These are phyloP conservation scores for Idris sp. DNA, from an alignment of 1,140 invertebrate species.

Conservation along the genomic window DNA sequence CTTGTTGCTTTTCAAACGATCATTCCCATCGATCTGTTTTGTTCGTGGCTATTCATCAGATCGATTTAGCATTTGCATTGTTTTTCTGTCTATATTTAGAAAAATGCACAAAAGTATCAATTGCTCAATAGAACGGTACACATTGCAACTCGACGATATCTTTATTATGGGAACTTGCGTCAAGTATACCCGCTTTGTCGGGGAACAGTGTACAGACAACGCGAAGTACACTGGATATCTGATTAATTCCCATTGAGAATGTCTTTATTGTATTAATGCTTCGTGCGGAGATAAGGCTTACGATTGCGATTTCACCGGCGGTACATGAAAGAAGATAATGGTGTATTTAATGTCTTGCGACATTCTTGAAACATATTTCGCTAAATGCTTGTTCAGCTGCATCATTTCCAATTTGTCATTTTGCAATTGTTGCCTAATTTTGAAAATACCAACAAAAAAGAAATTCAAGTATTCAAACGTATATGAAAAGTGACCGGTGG, in stretches of 20 bases:
- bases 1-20: too few species aligned
- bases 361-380: slow-evolving; percentile 47
- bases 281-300: slow-evolving; percentile 57
- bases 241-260: slow-evolving; percentile 76
- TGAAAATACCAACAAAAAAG: too few species aligned
- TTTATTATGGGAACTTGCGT: slow-evolving; percentile 47
- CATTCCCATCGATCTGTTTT: too few species aligned
- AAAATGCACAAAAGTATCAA: slow-evolving; percentile 31
- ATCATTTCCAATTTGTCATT: slow-evolving; percentile 23
- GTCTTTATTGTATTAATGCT: slow-evolving; percentile 77
- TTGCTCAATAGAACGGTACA: slow-evolving; percentile 21
- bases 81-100: too few species aligned
- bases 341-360: slow-evolving; percentile 52
- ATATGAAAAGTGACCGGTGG: too few species aligned
- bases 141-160: slow-evolving; percentile 31
- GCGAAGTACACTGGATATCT: slow-evolving; percentile 70
- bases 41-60: too few species aligned
- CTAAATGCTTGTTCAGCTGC: slow-evolving; percentile 18
- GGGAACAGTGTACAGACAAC: slow-evolving; percentile 25
- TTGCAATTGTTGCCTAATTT: slow-evolving; percentile 1
- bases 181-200: slow-evolving; percentile 41
- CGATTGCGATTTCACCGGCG: slow-evolving; percentile 53
- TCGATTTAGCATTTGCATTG: too few species aligned
- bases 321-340: slow-evolving; percentile 63
- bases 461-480: too few species aligned